Percentiles rank a stretch among this genome's conserved stretches.
Evolutionary conservation across 2,888 invertebrate genomes (phyloP).

Genomic region (Andricus curvator): DNA sequence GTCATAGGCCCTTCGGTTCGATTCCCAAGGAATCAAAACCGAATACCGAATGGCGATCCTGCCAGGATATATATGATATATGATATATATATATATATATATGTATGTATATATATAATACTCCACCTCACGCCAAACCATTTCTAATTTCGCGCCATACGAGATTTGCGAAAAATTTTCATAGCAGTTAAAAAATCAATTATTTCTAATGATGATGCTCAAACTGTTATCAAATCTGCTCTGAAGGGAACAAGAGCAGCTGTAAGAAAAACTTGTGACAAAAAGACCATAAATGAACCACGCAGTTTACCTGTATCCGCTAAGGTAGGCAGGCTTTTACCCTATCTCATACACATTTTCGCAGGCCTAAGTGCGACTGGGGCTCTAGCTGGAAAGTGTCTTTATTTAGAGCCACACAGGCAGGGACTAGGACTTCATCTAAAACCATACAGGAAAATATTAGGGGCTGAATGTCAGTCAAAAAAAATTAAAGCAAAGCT

Average conservation of each 20-base stretch:
- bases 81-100: no score
- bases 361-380: constrained; percentile 64
- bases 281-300: neutral
- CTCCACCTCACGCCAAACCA: no score
- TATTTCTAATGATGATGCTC: neutral
- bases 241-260: constrained; percentile 45
- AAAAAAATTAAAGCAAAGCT: constrained; percentile 55
- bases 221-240: constrained; percentile 43
- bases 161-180: constrained; percentile 3
- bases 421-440: constrained; percentile 41
- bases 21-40: no score
- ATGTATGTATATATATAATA: no score
- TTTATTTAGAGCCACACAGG: constrained; percentile 57
- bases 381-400: constrained; percentile 66
- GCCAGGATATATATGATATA: no score
- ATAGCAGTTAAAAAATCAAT: constrained; percentile 41
- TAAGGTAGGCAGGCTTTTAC: constrained; percentile 56
- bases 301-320: constrained; percentile 41
- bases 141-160: no score
- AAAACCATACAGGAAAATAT: neutral
- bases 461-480: neutral
- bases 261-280: constrained; percentile 43
- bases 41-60: no score
- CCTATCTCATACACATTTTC: constrained; percentile 60
- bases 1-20: no score